phyloP scores from a whole-genome alignment of 92 coral and sea anemone species.

The Porites cylindrica region DNA sequence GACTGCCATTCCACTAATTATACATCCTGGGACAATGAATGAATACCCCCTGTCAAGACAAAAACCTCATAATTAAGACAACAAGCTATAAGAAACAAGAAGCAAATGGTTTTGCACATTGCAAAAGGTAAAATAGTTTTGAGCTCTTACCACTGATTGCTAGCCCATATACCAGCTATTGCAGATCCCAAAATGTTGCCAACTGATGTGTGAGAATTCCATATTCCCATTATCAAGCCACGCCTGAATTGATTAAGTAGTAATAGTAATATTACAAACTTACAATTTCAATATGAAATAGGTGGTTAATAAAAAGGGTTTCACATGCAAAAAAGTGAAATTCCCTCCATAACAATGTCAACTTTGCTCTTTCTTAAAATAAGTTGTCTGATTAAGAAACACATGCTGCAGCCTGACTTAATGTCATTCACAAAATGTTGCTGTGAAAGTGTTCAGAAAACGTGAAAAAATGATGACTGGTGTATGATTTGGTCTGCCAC shows the following conservation, averaged over 20 bases:
- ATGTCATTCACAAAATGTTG: too few relatives aligned
- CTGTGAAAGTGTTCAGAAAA: too few relatives aligned
- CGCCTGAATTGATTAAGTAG: conserved; percentile 57
- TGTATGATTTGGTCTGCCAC: too few relatives aligned
- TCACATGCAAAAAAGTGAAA: too few relatives aligned
- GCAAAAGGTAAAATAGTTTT: too few relatives aligned
- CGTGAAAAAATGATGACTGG: too few relatives aligned
- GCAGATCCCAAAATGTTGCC: conserved; percentile 97
- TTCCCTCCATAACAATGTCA: too few relatives aligned
- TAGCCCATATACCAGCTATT: conserved; percentile 97
- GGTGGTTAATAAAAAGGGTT: too few relatives aligned
- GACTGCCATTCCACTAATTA: conserved; percentile 87
- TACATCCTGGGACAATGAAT: conserved; percentile 94
- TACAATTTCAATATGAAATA: not conserved
- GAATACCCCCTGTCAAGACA: conserved; percentile 88
- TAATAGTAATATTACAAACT: not conserved
- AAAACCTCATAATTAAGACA: not conserved
- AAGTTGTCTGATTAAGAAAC: too few relatives aligned
- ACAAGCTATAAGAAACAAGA: not conserved
- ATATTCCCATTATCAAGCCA: conserved; percentile 98
- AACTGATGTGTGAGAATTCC: conserved; percentile 99
- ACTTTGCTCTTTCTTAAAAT: too few relatives aligned
- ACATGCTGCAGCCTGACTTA: too few relatives aligned
- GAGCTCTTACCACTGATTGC: conserved; percentile 75
- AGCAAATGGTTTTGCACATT: not conserved